phyloP scores from a whole-genome alignment of 2,888 invertebrate genomes.

The Eurois occulta region DNA sequence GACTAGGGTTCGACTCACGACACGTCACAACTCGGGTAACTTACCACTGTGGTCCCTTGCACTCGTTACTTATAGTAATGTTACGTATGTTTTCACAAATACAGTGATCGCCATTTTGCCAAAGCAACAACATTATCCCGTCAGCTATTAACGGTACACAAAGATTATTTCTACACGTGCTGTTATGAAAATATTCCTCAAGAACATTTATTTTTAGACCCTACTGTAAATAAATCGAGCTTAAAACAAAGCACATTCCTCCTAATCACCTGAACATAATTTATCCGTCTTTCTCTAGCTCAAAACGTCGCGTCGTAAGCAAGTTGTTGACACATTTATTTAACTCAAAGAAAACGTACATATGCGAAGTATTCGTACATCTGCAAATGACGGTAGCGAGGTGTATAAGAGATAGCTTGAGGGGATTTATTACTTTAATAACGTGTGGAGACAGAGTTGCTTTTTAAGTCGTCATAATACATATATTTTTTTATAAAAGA shows the following conservation, averaged over 20 bases:
- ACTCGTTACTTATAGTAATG: background rate
- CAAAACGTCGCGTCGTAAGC: slow-evolving; percentile 1
- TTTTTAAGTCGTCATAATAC: slow-evolving; percentile 4
- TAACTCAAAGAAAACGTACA: slow-evolving; percentile 24
- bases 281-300: background rate
- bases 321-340: slow-evolving; percentile 40
- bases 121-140: background rate
- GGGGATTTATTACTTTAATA: slow-evolving; percentile 49
- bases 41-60: background rate
- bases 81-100: background rate
- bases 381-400: background rate
- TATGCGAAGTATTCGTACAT: slow-evolving; percentile 3
- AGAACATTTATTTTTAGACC: slow-evolving; percentile 8
- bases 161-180: background rate
- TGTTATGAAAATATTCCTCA: background rate
- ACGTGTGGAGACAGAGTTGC: slow-evolving; percentile 14
- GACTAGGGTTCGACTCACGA: background rate
- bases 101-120: background rate
- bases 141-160: background rate
- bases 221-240: no score
- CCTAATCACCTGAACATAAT: slow-evolving; percentile 9
- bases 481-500: slow-evolving; percentile 13
- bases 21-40: background rate
- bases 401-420: slow-evolving; percentile 28
- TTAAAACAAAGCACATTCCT: slow-evolving; percentile 33